Conservation (phyloP, 2,113 vertebrate species). For the Antechinus stuartii region DNA sequence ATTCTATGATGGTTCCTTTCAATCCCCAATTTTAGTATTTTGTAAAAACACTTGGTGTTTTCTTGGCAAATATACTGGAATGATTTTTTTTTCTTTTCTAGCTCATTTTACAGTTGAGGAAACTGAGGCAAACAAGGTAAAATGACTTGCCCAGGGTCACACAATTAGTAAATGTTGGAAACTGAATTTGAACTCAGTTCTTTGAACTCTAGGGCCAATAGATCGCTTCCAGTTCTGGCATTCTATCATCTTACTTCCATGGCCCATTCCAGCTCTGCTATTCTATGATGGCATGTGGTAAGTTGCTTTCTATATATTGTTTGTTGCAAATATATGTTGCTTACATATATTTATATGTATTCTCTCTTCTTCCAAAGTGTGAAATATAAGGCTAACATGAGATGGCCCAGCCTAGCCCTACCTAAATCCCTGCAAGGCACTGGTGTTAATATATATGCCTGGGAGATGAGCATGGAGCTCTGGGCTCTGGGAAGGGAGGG, state of each 20-base stretch:
- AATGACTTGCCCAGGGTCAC: background rate
- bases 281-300: background rate
- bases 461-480: background rate
- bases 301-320: background rate
- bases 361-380: background rate
- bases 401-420: background rate
- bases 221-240: background rate
- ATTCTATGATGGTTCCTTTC: background rate
- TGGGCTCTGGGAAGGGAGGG: constrained; percentile 19
- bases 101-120: background rate
- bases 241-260: background rate
- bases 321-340: too few relatives aligned
- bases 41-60: background rate
- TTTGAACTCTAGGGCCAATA: background rate
- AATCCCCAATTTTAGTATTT: background rate
- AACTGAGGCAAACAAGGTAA: background rate
- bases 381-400: background rate
- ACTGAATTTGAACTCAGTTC: background rate
- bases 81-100: background rate
- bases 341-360: background rate
- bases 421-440: background rate
- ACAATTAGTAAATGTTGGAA: background rate
- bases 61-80: background rate
- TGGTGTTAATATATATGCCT: background rate
- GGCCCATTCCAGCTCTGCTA: background rate